A percentile compares a stretch with the other conserved stretches of the same genome.
Evolutionary conservation across 2,888 invertebrate genomes (phyloP).

Genomic region (Diaphora mendica): DNA sequence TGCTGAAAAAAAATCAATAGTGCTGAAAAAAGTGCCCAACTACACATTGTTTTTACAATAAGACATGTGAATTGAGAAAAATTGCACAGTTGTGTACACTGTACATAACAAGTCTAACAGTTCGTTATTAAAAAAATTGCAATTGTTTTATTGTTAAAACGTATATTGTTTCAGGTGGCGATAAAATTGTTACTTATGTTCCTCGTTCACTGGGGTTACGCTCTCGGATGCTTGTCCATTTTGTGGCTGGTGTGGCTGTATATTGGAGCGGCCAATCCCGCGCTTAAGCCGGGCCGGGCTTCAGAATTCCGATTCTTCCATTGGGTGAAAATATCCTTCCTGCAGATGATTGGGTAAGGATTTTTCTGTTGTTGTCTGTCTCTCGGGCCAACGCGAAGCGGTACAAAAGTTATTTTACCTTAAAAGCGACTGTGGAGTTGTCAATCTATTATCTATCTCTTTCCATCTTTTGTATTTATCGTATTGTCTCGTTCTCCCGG

Average conservation of each 20-base stretch:
- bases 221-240: slow-evolving; percentile 92
- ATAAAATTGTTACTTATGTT: slow-evolving; percentile 96
- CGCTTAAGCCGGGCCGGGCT: slow-evolving; percentile 96
- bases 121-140: neutral
- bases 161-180: slow-evolving; percentile 88
- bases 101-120: neutral
- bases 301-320: slow-evolving; percentile 93
- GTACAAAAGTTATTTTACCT: no score
- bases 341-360: slow-evolving; percentile 91
- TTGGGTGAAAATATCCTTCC: slow-evolving; percentile 91
- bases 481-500: no score
- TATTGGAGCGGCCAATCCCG: slow-evolving; percentile 97
- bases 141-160: neutral
- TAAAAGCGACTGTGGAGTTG: no score
- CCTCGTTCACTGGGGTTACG: slow-evolving; percentile 97
- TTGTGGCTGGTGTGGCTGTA: slow-evolving; percentile 96
- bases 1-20: no score
- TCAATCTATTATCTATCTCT: no score
- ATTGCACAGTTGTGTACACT: neutral
- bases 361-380: neutral
- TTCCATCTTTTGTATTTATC: no score
- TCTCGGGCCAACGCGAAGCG: no score
- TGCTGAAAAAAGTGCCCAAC: no score
- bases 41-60: neutral
- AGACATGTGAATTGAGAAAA: neutral